Percentiles rank a stretch among this genome's conserved stretches.
phyloP scores from a whole-genome alignment of 2,888 invertebrate genomes.

The Petrolisthes cinctipes region DNA sequence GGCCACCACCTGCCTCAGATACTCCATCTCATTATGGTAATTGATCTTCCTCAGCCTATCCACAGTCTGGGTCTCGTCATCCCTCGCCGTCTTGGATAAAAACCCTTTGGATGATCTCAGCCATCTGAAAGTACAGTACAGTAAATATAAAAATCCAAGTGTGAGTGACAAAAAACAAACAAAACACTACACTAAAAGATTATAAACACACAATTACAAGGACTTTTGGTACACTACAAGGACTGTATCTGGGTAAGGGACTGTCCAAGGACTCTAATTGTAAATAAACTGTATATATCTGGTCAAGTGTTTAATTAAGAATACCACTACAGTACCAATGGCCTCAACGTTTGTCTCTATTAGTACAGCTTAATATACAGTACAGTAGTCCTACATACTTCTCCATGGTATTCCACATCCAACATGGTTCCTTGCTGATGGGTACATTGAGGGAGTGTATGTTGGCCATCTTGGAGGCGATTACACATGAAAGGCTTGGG shows the following conservation, averaged over 20 bases:
- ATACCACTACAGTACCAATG: too few species aligned
- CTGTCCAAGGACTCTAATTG: too few species aligned
- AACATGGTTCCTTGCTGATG: slow-evolving; percentile 93
- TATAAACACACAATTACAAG: too few species aligned
- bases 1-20: slow-evolving; percentile 77
- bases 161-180: too few species aligned
- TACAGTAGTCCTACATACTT: slow-evolving; percentile 39
- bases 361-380: not conserved
- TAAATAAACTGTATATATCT: too few species aligned
- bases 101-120: slow-evolving; percentile 67
- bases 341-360: not conserved
- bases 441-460: slow-evolving; percentile 95
- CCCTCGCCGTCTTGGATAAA: slow-evolving; percentile 62
- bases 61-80: slow-evolving; percentile 32
- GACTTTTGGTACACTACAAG: too few species aligned
- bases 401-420: slow-evolving; percentile 90
- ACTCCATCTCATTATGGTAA: slow-evolving; percentile 78
- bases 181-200: too few species aligned
- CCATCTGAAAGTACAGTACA: slow-evolving; percentile 66
- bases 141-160: too few species aligned
- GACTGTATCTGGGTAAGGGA: too few species aligned
- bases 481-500: slow-evolving; percentile 82
- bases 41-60: slow-evolving; percentile 72
- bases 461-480: slow-evolving; percentile 93
- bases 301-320: too few species aligned